These are phyloP conservation scores for Drosophila lacertosa DNA, from an alignment of 1,140 invertebrate species.

Conservation along the genomic window DNA sequence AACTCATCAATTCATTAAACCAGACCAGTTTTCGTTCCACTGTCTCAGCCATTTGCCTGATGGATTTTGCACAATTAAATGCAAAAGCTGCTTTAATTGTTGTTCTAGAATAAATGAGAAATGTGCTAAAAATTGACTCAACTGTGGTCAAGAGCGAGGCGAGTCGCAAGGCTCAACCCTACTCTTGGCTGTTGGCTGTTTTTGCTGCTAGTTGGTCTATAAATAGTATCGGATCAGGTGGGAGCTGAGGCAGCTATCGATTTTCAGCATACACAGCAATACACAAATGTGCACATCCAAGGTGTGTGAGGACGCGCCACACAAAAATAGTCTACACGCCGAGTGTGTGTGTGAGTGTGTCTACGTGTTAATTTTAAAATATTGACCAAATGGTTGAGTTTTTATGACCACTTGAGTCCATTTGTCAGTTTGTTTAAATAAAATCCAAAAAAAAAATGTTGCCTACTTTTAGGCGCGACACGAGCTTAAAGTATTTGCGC, in stretches of 20 bases:
- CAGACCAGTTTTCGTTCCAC: constrained; percentile 12
- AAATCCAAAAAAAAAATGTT: constrained; percentile 9
- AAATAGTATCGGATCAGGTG: constrained; percentile 59
- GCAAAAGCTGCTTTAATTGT: constrained; percentile 57
- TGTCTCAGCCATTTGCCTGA: not conserved
- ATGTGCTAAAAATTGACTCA: constrained; percentile 33
- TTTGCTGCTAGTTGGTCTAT: constrained; percentile 42
- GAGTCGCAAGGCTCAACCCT: constrained; percentile 8
- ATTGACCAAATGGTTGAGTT: constrained; percentile 57
- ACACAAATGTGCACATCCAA: constrained; percentile 56
- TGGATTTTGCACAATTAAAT: constrained; percentile 43
- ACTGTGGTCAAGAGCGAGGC: constrained; percentile 27
- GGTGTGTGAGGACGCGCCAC: constrained; percentile 15
- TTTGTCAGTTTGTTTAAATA: constrained; percentile 38
- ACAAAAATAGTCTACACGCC: constrained; percentile 55
- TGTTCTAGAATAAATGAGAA: constrained; percentile 47
- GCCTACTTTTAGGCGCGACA: constrained; percentile 35
- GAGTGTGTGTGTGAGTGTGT: constrained; percentile 10
- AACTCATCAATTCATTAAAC: constrained; percentile 29
- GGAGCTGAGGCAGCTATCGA: constrained; percentile 59
- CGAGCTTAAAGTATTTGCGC: not conserved
- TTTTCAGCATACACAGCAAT: constrained; percentile 58
- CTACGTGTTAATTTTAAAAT: constrained; percentile 65
- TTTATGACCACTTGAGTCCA: constrained; percentile 18
- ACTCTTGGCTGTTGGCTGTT: not conserved